A percentile compares a stretch with the other conserved stretches of the same genome.
phyloP scores from a whole-genome alignment of 2,113 vertebrate species.

The Oxyruncus cristatus region DNA sequence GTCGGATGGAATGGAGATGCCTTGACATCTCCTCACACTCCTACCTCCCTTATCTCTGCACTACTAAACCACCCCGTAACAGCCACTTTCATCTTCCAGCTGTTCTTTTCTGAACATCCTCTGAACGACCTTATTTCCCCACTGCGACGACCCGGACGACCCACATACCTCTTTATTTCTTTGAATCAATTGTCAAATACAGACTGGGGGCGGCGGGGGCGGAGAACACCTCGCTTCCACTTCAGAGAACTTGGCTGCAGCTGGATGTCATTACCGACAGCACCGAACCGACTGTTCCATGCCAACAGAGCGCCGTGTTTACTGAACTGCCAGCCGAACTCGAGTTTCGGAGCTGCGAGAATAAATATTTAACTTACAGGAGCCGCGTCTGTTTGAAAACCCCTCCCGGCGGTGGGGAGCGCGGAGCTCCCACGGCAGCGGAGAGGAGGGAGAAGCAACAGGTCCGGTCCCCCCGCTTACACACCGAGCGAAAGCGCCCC shows the following conservation, averaged over 20 bases:
- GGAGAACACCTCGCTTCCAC: background rate
- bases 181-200: background rate
- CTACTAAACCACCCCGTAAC: background rate
- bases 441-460: background rate
- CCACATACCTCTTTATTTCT: background rate
- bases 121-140: background rate
- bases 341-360: background rate
- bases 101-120: background rate
- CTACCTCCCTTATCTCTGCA: background rate
- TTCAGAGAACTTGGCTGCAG: background rate
- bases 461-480: background rate
- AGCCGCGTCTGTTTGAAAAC: background rate
- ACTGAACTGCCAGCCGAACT: background rate
- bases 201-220: too few relatives aligned
- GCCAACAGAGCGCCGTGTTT: background rate
- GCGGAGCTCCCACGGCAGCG: background rate
- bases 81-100: background rate
- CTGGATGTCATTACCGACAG: background rate
- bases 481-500: background rate
- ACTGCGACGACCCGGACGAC: accelerated
- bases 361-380: background rate
- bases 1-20: background rate
- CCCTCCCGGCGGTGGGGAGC: background rate
- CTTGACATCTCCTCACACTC: background rate
- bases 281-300: background rate